These are phyloP conservation scores for Benitochromis conjunctus DNA, from an alignment of 2,113 vertebrate genomes.

Conservation along the genomic window DNA sequence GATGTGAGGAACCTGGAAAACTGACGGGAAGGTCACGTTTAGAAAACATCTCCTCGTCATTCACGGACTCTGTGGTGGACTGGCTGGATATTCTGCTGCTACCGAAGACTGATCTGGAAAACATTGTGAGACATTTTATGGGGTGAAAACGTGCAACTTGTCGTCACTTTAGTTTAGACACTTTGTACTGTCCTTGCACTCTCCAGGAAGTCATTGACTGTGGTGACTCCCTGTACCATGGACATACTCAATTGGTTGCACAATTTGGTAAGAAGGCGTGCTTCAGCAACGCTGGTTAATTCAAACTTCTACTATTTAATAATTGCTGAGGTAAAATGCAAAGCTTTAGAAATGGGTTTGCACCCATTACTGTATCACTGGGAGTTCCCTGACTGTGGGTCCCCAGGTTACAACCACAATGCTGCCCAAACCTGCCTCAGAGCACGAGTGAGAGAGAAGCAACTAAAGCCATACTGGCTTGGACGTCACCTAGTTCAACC, in stretches of 20 bases:
- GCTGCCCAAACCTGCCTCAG: no score
- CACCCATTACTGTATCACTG: background rate
- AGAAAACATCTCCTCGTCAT: conserved; percentile 67
- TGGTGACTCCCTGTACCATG: background rate
- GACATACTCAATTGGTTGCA: background rate
- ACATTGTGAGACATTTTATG: background rate
- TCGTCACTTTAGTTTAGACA: background rate
- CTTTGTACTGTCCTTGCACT: background rate
- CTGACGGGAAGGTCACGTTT: conserved; percentile 49
- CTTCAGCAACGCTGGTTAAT: background rate
- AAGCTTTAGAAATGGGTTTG: background rate
- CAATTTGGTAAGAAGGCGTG: background rate
- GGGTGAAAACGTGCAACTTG: background rate
- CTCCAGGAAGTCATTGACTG: background rate
- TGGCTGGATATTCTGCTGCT: conserved; percentile 74
- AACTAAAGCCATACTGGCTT: background rate
- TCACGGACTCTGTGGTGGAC: conserved; percentile 58
- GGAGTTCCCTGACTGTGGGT: background rate
- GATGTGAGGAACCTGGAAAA: conserved; percentile 71
- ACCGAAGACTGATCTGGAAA: conserved; percentile 72
- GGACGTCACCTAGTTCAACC: background rate
- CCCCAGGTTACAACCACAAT: no score
- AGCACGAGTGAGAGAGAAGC: no score
- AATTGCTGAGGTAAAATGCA: background rate
- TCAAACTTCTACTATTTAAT: background rate